A percentile compares a stretch with the other conserved stretches of the same genome.
phyloP scores from a whole-genome alignment of 64 coral and sea anemone species.

The Montipora efflorescens region DNA sequence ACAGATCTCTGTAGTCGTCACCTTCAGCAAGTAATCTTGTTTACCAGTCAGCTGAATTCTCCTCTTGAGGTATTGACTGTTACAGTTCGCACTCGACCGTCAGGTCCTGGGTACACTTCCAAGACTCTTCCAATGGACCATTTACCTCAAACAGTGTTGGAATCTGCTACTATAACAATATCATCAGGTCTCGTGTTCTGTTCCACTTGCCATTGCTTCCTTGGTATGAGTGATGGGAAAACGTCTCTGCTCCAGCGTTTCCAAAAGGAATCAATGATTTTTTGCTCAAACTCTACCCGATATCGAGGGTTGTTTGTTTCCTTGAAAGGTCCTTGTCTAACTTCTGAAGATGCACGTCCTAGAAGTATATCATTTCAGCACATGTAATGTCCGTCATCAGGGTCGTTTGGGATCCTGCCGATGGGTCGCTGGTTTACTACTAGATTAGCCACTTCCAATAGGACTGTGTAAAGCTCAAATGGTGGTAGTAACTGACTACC shows the following conservation, averaged over 20 bases:
- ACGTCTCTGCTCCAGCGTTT: conserved; percentile 35
- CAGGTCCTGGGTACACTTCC: too few species aligned
- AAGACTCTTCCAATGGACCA: too few species aligned
- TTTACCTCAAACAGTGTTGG: too few species aligned
- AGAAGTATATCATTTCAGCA: conserved; percentile 50
- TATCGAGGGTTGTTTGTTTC: conserved; percentile 17
- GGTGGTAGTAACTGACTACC: conserved; percentile 27
- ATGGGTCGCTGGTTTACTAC: too few species aligned
- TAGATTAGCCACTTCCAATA: neutral
- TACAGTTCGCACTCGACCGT: too few species aligned
- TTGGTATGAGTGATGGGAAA: conserved; percentile 48
- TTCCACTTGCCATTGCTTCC: neutral
- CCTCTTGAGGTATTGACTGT: too few species aligned
- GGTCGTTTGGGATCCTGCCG: neutral
- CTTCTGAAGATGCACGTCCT: conserved; percentile 19
- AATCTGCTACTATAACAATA: too few species aligned
- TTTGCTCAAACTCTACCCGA: conserved; percentile 14
- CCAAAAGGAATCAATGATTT: neutral
- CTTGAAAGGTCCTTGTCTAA: conserved; percentile 55
- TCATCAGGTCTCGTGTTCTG: too few species aligned
- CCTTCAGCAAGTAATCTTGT: too few species aligned
- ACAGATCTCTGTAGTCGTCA: too few species aligned
- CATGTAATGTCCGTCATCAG: conserved; percentile 33
- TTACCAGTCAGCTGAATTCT: too few species aligned
- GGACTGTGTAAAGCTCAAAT: conserved; percentile 52